phyloP scores from a whole-genome alignment of 2,797 vertebrate genomes.

The Cirrhinus molitorella region DNA sequence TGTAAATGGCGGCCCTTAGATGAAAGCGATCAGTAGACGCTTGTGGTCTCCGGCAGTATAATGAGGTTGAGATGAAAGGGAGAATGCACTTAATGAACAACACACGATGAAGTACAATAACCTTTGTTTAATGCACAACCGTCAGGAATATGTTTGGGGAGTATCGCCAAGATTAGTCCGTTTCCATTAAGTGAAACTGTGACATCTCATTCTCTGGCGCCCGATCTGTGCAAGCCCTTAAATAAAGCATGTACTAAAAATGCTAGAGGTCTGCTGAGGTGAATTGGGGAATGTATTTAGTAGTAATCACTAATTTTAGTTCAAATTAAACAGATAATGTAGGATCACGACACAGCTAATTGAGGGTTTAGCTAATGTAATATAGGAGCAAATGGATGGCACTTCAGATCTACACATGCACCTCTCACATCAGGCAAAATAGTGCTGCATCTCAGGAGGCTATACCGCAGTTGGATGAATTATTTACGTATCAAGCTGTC shows the following conservation, averaged over 20 bases:
- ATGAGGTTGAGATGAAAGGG: constrained; percentile 42
- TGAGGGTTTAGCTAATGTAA: constrained; percentile 7
- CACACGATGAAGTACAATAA: background rate
- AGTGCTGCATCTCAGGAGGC: constrained; percentile 1
- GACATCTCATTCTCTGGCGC: background rate
- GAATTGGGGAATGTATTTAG: constrained; percentile 11
- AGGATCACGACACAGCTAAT: background rate
- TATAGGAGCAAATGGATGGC: constrained; percentile 25
- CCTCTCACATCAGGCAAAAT: constrained; percentile 23
- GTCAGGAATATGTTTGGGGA: constrained; percentile 4
- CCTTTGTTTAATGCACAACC: constrained; percentile 1
- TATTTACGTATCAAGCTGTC: constrained; percentile 33
- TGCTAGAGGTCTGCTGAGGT: constrained; percentile 12
- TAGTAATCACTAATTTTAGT: background rate
- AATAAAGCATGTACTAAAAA: constrained; percentile 44
- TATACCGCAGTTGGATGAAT: constrained; percentile 22
- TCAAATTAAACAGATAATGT: background rate
- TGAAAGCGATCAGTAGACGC: background rate
- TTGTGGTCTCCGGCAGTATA: constrained; percentile 4
- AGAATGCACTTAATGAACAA: constrained; percentile 19
- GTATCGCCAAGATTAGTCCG: background rate
- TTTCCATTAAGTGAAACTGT: constrained; percentile 30
- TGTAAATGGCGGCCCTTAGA: constrained; percentile 5
- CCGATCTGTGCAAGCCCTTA: background rate
- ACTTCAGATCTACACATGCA: background rate